These are phyloP conservation scores for Colius striatus DNA, from an alignment of 2,113 vertebrate genomes.

Conservation along the genomic window DNA sequence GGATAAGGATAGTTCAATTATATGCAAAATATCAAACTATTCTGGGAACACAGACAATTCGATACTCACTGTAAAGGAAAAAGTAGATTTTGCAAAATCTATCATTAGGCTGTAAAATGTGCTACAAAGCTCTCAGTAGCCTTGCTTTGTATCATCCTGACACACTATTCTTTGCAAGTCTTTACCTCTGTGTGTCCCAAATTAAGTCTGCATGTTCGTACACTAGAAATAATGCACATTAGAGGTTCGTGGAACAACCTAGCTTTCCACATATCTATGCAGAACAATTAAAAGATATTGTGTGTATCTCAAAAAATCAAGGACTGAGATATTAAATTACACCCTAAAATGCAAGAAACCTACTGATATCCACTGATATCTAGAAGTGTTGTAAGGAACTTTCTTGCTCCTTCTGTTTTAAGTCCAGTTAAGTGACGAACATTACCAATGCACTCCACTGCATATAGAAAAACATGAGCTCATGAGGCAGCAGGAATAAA, in stretches of 20 bases:
- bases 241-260: not conserved
- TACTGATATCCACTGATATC: not conserved
- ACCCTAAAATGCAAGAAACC: not conserved
- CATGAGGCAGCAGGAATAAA: not conserved
- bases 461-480: not conserved
- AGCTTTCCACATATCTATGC: not conserved
- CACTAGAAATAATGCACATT: not conserved
- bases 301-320: not conserved
- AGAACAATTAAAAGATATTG: not conserved
- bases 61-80: not conserved
- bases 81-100: not conserved
- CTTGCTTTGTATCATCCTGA: not conserved
- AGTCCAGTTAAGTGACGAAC: not conserved
- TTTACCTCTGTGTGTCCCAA: not conserved
- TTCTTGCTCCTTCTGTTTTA: not conserved
- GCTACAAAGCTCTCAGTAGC: too few relatives aligned
- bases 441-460: not conserved
- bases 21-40: not conserved
- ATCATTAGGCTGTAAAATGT: not conserved
- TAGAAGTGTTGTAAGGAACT: not conserved
- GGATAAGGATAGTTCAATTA: not conserved
- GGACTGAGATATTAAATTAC: not conserved
- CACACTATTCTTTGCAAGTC: not conserved
- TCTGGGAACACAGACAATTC: not conserved
- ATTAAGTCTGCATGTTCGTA: not conserved